Conservation (phyloP, 1,140 invertebrate genomes). For the Euwallacea similis region DNA sequence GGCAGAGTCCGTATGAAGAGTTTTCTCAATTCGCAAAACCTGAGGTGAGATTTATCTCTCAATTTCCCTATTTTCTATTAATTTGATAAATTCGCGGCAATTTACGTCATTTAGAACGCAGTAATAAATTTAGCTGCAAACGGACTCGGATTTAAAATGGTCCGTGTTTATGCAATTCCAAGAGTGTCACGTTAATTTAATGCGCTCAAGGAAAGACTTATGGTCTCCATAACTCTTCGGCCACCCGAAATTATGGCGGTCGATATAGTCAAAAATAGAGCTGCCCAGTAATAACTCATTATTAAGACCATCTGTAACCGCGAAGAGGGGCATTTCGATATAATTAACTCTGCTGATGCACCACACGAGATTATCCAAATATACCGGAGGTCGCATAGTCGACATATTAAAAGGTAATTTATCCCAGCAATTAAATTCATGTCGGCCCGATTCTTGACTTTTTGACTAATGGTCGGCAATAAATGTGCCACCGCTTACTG, state of each 20-base stretch:
- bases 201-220: neutral
- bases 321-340: neutral
- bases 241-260: neutral
- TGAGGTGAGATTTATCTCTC: no score
- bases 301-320: neutral
- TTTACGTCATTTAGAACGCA: no score
- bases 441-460: neutral
- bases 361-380: neutral
- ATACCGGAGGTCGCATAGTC: neutral
- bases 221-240: neutral
- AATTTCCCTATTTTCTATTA: no score
- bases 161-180: neutral
- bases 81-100: no score
- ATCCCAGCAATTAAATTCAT: neutral
- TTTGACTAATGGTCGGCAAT: neutral
- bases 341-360: neutral
- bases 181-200: neutral
- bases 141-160: neutral
- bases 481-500: neutral
- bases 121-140: no score
- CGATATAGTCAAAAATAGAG: neutral
- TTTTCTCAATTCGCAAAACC: no score
- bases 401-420: slow-evolving; percentile 3
- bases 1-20: no score
- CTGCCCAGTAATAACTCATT: neutral